Percentiles rank a stretch among this genome's conserved stretches.
Evolutionary conservation across 2,113 vertebrate species (phyloP).

Genomic region (Ondatra zibethicus): DNA sequence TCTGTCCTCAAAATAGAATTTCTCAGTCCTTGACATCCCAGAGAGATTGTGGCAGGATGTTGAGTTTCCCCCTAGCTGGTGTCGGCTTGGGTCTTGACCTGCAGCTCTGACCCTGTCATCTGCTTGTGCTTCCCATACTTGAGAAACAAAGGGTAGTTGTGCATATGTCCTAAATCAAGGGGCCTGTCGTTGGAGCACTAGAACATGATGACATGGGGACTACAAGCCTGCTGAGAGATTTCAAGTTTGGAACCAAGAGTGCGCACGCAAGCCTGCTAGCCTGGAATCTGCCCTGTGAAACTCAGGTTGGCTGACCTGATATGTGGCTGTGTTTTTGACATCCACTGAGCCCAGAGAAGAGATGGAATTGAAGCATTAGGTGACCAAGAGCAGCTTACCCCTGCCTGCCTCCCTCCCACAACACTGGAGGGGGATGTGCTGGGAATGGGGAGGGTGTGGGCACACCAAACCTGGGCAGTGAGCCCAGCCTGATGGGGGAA

Average conservation of each 20-base stretch:
- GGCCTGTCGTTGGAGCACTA: background rate
- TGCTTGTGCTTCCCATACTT: background rate
- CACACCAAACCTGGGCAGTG: background rate
- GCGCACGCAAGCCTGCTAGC: background rate
- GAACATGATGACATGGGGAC: background rate
- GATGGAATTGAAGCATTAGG: background rate
- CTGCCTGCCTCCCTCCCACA: background rate
- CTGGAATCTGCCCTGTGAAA: background rate
- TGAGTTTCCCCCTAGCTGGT: too few species aligned
- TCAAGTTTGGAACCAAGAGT: background rate
- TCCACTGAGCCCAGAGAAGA: background rate
- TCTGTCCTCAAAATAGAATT: background rate
- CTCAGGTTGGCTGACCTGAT: background rate
- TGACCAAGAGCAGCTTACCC: background rate
- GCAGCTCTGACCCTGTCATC: background rate
- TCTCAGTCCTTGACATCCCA: background rate
- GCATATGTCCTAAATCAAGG: background rate
- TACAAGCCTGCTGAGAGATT: background rate
- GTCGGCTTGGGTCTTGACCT: background rate
- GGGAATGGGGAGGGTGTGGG: background rate
- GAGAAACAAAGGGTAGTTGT: background rate
- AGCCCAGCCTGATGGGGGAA: too few species aligned
- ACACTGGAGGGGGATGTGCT: background rate
- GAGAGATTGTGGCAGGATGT: fast-evolving
- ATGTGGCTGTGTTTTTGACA: too few species aligned